phyloP scores from a whole-genome alignment of 2,797 vertebrate genomes.

The Crenuchus spilurus region DNA sequence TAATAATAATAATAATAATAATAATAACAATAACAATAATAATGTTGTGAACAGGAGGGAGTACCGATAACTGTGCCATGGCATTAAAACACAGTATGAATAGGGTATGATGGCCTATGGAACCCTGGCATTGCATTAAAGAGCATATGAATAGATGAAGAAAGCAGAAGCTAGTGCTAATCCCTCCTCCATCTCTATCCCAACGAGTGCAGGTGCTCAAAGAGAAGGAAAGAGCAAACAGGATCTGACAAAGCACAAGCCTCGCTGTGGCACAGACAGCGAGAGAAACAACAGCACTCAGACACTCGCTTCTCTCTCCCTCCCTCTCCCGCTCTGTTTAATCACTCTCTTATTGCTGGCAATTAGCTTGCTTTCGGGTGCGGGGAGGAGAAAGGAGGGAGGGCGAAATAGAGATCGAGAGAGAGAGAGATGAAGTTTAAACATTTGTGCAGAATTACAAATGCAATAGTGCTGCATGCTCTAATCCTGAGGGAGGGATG shows the following conservation, averaged over 20 bases:
- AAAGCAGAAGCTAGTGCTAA: conserved; percentile 56
- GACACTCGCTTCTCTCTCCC: conserved; percentile 42
- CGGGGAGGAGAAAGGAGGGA: conserved; percentile 52
- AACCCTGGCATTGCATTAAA: conserved; percentile 57
- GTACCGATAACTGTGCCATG: not conserved
- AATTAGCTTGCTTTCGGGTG: conserved; percentile 50
- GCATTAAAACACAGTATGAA: not conserved
- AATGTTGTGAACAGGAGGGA: not conserved
- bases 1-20: not conserved
- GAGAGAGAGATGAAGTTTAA: conserved; percentile 71
- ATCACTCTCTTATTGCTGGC: conserved; percentile 62
- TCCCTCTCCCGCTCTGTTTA: conserved; percentile 49
- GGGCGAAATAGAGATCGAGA: conserved; percentile 19
- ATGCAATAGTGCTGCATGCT: conserved; percentile 84
- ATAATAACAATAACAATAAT: not conserved
- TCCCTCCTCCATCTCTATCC: conserved; percentile 48
- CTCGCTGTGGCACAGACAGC: conserved; percentile 41
- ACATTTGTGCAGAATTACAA: conserved; percentile 82
- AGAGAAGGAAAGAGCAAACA: conserved; percentile 48
- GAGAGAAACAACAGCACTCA: conserved; percentile 62
- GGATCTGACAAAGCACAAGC: conserved; percentile 54
- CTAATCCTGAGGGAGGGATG: conserved; percentile 82
- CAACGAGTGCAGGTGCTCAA: conserved; percentile 59
- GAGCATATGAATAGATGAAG: conserved; percentile 57
- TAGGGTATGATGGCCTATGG: conserved; percentile 23